Evolutionary conservation across 2,113 vertebrate species (phyloP).

Genomic region (Cyanoderma ruficeps): DNA sequence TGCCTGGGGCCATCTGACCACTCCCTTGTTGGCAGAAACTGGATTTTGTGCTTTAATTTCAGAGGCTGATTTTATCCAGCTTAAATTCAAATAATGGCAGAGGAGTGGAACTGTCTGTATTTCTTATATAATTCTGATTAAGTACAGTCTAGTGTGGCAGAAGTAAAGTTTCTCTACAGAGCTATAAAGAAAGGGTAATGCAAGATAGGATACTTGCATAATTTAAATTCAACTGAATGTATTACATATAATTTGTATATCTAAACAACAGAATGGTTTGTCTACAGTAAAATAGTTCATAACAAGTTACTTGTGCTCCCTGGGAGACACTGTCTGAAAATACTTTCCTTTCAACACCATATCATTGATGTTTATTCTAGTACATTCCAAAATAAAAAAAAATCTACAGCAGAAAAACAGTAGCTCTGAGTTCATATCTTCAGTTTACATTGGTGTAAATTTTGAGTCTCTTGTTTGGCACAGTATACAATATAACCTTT

Average conservation of each 20-base stretch:
- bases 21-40: neutral
- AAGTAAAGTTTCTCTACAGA: neutral
- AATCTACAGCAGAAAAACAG: neutral
- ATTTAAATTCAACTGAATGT: neutral
- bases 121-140: neutral
- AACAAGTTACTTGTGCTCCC: neutral
- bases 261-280: neutral
- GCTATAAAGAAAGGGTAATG: neutral
- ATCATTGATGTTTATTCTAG: neutral
- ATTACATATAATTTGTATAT: neutral
- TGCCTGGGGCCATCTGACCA: neutral
- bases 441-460: neutral
- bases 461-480: neutral
- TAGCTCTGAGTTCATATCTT: neutral
- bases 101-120: neutral
- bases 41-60: neutral
- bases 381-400: neutral
- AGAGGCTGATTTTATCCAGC: neutral
- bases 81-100: neutral
- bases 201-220: neutral
- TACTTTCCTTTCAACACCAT: neutral
- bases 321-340: neutral
- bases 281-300: neutral
- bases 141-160: neutral
- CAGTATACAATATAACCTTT: conserved; percentile 4